Base-by-base conservation (phyloP, 2,797 vertebrate genomes). In the Enteromius viviparus region DNA sequence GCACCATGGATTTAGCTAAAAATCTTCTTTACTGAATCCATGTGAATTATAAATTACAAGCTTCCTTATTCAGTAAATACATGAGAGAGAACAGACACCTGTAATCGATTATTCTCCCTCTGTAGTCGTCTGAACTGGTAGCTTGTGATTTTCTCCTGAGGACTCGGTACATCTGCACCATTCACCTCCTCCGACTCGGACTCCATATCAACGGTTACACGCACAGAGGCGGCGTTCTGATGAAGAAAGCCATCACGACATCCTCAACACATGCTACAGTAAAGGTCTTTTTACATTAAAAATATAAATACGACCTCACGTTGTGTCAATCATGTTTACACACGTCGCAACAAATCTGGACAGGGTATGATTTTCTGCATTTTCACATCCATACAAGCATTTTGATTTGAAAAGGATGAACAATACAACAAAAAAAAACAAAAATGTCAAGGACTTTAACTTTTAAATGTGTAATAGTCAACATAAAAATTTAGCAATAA, bases 171-270 rank as follows among this genome's bases (percentile, higher is more conserved):
- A 68, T 86, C 76, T 9, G 82, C 87, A 29, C 84, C 87, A 3
- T 86, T 85, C 29, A 83, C 88, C 1, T 91, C 90, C 29, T 87
- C 90, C 2, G 19, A 89, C 26, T 85, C 86, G 0, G 84, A 82
- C 64, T 93, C 90, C 0, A 91, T 92, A 82, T 93, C 94, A 45
- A 94, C 26, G 0, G 89, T 94, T 19, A 94, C 86, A 29, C 87
- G 91, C 40, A 95, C 90, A 14, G 91, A 89, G 9, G 90, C 85
- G 78, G 91, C 91, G 79, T 89, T 91, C 94, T 95, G 47, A 82
- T 19, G 55, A 74, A 79, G 87, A 82, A 75, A 75, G 34, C 6
- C n/a, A 8, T 40, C n/a, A 34, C 17, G 6, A 80, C 26, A 51
- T 49, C 4, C 17, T 17, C 19, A 26, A 53, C n/a, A 19, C 21